Evolutionary conservation across 1,140 invertebrate genomes (phyloP).

Genomic region (Diachasma alloeum): DNA sequence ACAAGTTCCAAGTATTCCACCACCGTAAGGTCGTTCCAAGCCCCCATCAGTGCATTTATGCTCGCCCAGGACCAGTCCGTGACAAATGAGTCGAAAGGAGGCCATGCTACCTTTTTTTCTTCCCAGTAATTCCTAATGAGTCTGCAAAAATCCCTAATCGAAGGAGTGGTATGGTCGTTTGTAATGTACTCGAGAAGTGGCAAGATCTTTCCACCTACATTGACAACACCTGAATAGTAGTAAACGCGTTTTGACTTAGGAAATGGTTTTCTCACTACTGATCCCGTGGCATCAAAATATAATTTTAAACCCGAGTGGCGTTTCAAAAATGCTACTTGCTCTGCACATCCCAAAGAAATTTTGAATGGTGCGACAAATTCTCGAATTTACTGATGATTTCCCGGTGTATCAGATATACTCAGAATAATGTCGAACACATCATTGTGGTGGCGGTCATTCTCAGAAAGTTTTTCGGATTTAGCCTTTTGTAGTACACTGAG

Average conservation of each 20-base stretch:
- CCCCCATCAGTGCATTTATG: neutral
- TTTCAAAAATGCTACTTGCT: slow-evolving; percentile 1
- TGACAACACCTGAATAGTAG: slow-evolving; percentile 10
- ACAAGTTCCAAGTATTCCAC: neutral
- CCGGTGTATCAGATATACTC: neutral
- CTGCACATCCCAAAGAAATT: slow-evolving; percentile 1
- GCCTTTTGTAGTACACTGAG: neutral
- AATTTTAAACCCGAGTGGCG: neutral
- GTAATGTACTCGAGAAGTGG: slow-evolving; percentile 22
- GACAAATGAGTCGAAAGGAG: neutral
- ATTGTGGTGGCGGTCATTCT: neutral
- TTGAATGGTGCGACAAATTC: slow-evolving; percentile 13
- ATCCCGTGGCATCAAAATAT: slow-evolving; percentile 28
- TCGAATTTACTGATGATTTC: slow-evolving; percentile 3
- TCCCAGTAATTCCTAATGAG: neutral
- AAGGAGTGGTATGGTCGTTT: slow-evolving; percentile 13
- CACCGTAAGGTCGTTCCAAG: slow-evolving; percentile 11
- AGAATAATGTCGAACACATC: slow-evolving; percentile 6
- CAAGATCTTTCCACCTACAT: slow-evolving; percentile 1
- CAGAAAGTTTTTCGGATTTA: neutral
- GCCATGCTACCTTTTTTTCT: slow-evolving; percentile 9
- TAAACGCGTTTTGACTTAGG: slow-evolving; percentile 4
- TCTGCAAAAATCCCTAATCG: slow-evolving; percentile 20
- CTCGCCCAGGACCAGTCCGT: slow-evolving; percentile 25
- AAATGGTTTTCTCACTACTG: slow-evolving; percentile 17